These are phyloP conservation scores for Yponomeuta plumbellus DNA, from an alignment of 2,888 invertebrate genomes.

Conservation along the genomic window DNA sequence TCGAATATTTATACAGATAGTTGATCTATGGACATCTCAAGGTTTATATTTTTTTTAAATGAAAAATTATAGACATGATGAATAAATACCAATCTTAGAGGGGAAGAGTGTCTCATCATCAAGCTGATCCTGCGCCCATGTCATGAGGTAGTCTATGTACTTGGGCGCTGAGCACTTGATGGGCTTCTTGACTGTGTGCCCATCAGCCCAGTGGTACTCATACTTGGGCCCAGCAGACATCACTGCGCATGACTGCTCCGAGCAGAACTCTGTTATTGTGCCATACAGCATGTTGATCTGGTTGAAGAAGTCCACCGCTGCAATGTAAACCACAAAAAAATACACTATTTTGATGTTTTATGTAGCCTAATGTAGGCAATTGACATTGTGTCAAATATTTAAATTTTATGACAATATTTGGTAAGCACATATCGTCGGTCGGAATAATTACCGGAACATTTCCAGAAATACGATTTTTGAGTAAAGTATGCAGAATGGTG, in stretches of 20 bases:
- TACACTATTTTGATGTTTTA: neutral
- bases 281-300: conserved; percentile 99
- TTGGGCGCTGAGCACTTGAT: conserved; percentile 99
- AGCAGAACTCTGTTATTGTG: conserved; percentile 99
- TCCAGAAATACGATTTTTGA: too few species aligned
- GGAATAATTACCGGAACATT: too few species aligned
- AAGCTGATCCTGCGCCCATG: conserved; percentile 99
- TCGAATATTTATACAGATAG: too few species aligned
- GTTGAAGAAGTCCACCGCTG: conserved; percentile 99
- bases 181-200: conserved; percentile 97
- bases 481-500: too few species aligned
- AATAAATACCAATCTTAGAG: conserved; percentile 86
- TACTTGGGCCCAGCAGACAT: conserved; percentile 99
- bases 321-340: conserved; percentile 33
- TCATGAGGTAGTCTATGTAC: conserved; percentile 99
- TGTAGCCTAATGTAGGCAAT: too few species aligned
- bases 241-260: conserved; percentile 96
- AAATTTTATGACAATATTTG: too few species aligned
- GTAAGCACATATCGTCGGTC: too few species aligned
- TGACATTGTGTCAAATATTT: too few species aligned
- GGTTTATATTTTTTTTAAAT: too few species aligned
- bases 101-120: conserved; percentile 99
- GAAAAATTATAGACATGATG: neutral
- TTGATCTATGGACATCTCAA: too few species aligned
- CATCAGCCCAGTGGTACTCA: conserved; percentile 99